Evolutionary conservation across 2,888 invertebrate genomes (phyloP).

Genomic region (Schizotus pectinicornis): DNA sequence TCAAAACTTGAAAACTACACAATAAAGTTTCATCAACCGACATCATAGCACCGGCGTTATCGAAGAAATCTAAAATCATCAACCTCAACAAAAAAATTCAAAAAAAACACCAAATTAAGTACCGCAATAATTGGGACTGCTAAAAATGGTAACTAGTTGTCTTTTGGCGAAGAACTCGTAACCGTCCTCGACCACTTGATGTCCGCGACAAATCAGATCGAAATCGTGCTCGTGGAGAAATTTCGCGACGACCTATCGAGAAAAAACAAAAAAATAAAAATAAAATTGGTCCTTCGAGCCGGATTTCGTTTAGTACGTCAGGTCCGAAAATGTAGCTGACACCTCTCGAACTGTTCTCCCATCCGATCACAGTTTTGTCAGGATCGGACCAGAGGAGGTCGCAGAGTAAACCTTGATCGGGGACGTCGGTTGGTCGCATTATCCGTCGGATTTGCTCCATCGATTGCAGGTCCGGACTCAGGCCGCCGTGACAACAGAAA

Average conservation of each 20-base stretch:
- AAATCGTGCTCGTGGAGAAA: slow-evolving; percentile 99
- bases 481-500: slow-evolving; percentile 79
- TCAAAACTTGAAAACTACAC: slow-evolving; percentile 98
- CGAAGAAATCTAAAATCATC: slow-evolving; percentile 66
- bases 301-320: slow-evolving; percentile 68
- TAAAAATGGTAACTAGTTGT: slow-evolving; percentile 91
- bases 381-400: slow-evolving; percentile 98
- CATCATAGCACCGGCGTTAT: slow-evolving; percentile 95
- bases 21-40: slow-evolving; percentile 98
- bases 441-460: slow-evolving; percentile 99
- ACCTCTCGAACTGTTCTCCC: slow-evolving; percentile 99
- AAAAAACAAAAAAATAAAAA: slow-evolving; percentile 6
- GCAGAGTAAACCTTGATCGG: slow-evolving; percentile 95
- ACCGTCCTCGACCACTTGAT: slow-evolving; percentile 99
- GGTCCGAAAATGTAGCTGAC: slow-evolving; percentile 99
- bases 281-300: background rate
- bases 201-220: slow-evolving; percentile 99
- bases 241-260: slow-evolving; percentile 88
- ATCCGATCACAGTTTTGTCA: slow-evolving; percentile 97
- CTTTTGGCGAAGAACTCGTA: slow-evolving; percentile 99
- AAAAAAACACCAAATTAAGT: slow-evolving; percentile 35
- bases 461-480: slow-evolving; percentile 90
- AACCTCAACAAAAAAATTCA: no score
- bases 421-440: slow-evolving; percentile 98
- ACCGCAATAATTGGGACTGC: slow-evolving; percentile 95